Conservation (phyloP, 2,888 invertebrate species). For the Thymelicus acteon region DNA sequence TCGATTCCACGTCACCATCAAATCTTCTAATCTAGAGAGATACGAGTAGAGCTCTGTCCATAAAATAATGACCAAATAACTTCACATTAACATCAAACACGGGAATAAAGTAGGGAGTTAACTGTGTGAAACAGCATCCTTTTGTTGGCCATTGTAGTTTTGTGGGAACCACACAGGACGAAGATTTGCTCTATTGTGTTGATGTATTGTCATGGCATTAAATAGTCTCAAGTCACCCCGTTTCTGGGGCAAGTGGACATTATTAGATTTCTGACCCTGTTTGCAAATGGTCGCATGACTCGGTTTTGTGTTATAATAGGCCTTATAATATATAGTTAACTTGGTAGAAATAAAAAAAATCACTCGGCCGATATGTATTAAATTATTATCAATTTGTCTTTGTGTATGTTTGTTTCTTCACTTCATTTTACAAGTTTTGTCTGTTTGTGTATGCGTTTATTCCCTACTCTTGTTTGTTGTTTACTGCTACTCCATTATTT, state of each 20-base stretch:
- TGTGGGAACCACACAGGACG: conserved; percentile 73
- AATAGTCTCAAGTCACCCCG: conserved; percentile 38
- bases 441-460: no score
- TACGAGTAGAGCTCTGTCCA: neutral
- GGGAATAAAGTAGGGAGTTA: conserved; percentile 72
- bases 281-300: conserved; percentile 48
- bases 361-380: no score
- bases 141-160: conserved; percentile 76
- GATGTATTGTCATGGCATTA: conserved; percentile 42
- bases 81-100: conserved; percentile 56
- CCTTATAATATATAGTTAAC: no score
- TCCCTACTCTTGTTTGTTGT: no score
- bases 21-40: neutral
- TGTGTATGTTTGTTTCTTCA: no score
- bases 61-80: conserved; percentile 15
- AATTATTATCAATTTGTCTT: no score
- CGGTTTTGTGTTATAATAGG: neutral
- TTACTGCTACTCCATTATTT: no score
- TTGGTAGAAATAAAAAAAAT: no score
- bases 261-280: conserved; percentile 25
- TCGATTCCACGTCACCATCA: no score
- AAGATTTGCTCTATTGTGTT: conserved; percentile 43
- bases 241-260: conserved; percentile 29
- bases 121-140: conserved; percentile 85
- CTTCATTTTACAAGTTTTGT: no score